Evolutionary conservation across 2,888 invertebrate species (phyloP).

Genomic region (Eudemis profundana): DNA sequence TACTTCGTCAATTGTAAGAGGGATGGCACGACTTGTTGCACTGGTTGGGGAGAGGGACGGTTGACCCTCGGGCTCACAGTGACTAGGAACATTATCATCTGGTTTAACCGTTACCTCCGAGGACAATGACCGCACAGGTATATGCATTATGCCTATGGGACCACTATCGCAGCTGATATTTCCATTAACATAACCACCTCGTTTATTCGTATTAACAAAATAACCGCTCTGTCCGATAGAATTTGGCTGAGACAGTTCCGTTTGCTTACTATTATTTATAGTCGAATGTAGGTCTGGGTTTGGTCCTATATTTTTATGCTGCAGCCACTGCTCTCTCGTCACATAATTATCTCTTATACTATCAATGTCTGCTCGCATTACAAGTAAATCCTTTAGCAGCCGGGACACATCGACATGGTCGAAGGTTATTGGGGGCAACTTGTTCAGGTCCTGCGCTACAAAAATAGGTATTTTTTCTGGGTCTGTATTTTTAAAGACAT

Average conservation of each 20-base stretch:
- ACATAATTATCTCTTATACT: background rate
- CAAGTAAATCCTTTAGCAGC: background rate
- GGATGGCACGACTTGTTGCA: too few relatives aligned
- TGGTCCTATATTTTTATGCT: too few relatives aligned
- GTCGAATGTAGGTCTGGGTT: background rate
- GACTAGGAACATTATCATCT: background rate
- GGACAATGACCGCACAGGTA: background rate
- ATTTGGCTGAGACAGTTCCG: background rate
- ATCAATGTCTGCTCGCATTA: background rate
- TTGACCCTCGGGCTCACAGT: background rate
- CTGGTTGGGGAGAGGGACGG: background rate
- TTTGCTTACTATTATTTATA: background rate
- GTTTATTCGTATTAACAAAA: background rate
- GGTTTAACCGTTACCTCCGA: too few relatives aligned
- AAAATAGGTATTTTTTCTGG: background rate
- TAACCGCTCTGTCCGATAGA: background rate
- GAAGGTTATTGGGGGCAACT: too few relatives aligned
- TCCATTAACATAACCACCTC: background rate
- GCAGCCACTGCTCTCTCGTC: background rate
- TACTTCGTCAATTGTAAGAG: too few relatives aligned
- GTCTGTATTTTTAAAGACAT: constrained; percentile 4
- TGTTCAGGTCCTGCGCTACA: background rate
- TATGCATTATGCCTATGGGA: background rate
- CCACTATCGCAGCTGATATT: background rate
- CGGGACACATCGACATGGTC: too few relatives aligned